These are phyloP conservation scores for Heliothis virescens DNA, from an alignment of 1,140 invertebrate genomes.

Conservation along the genomic window DNA sequence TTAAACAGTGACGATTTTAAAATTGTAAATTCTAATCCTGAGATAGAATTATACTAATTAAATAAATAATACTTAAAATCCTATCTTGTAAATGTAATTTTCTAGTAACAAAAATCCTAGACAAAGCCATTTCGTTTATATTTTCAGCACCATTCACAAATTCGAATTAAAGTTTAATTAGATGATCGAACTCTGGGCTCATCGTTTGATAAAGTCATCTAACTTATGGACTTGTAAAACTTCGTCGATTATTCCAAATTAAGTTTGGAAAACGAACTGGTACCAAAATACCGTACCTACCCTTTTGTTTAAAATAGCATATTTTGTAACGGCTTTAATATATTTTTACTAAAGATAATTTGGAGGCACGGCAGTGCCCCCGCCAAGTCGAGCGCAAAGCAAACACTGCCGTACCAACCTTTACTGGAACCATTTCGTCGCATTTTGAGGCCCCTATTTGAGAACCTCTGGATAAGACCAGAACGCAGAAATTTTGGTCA, in stretches of 20 bases:
- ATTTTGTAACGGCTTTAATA: neutral
- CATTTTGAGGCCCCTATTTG: too few species aligned
- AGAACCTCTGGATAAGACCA: too few species aligned
- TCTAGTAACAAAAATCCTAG: neutral
- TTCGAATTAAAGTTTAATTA: slow-evolving; percentile 9
- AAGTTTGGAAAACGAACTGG: slow-evolving; percentile 16
- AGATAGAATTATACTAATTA: neutral
- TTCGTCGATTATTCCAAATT: slow-evolving; percentile 27
- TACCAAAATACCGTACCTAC: neutral
- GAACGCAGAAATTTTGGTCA: too few species aligned
- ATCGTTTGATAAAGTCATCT: slow-evolving; percentile 29
- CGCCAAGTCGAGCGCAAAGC: too few species aligned
- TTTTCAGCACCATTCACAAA: slow-evolving; percentile 1
- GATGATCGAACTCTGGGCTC: neutral
- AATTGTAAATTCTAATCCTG: too few species aligned
- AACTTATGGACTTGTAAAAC: slow-evolving; percentile 26
- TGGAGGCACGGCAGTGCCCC: too few species aligned
- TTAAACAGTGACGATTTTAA: neutral
- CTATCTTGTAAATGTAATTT: neutral
- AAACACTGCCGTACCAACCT: too few species aligned
- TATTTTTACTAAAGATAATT: slow-evolving; percentile 1
- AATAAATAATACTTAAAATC: neutral
- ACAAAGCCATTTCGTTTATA: neutral
- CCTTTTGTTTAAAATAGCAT: neutral
- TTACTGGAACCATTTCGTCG: too few species aligned